Conservation (phyloP, 35 echinoderm and acorn worm genomes). For the Diadema setosum region DNA sequence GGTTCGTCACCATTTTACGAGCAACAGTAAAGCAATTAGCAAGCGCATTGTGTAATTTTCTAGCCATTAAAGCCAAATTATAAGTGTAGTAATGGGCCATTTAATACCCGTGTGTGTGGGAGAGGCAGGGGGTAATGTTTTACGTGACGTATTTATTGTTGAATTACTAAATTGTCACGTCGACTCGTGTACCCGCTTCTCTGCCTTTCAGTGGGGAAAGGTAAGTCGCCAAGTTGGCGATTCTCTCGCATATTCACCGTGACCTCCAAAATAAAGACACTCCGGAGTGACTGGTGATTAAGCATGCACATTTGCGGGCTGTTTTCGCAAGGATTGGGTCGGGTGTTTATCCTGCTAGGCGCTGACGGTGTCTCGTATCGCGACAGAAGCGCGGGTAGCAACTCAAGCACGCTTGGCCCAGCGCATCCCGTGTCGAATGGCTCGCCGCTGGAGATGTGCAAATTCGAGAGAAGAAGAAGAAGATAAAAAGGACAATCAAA, state of each 20-base stretch:
- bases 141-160: slow-evolving; percentile 2
- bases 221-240: background rate
- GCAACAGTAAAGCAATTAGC: background rate
- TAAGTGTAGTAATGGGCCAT: slow-evolving; percentile 5
- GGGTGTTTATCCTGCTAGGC: background rate
- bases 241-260: background rate
- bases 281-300: too few relatives aligned
- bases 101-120: background rate
- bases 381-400: background rate
- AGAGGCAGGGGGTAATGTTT: background rate
- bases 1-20: slow-evolving; percentile 7
- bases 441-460: background rate
- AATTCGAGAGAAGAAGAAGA: background rate
- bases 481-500: too few relatives aligned
- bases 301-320: too few relatives aligned
- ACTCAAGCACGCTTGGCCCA: background rate
- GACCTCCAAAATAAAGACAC: too few relatives aligned
- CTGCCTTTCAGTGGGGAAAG: too few relatives aligned
- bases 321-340: background rate
- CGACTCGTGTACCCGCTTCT: background rate
- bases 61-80: slow-evolving; percentile 23
- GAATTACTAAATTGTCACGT: background rate
- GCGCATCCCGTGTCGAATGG: background rate
- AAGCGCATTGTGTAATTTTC: background rate
- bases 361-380: background rate